Evolutionary conservation across 2,888 invertebrate species (phyloP).

Genomic region (Drosophila quinaria): DNA sequence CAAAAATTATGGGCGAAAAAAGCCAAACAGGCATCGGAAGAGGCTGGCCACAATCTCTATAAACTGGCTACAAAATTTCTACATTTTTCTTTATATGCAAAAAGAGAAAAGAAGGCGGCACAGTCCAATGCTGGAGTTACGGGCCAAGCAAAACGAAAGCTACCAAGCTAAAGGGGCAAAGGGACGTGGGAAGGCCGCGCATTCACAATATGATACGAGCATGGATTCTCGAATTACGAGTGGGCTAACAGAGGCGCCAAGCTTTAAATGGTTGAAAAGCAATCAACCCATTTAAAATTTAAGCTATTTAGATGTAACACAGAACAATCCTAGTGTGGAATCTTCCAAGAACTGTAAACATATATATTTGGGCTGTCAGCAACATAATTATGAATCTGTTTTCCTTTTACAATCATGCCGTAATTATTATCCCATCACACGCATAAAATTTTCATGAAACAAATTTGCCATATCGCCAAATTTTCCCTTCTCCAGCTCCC

Average conservation of each 20-base stretch:
- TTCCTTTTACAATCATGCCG: constrained; percentile 18
- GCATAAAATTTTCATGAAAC: constrained; percentile 30
- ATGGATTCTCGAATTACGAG: constrained; percentile 37
- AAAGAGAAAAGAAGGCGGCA: constrained; percentile 48
- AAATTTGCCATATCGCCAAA: constrained; percentile 51
- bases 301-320: constrained; percentile 37
- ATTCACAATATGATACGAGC: constrained; percentile 15
- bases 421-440: neutral
- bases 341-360: neutral
- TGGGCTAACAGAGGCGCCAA: constrained; percentile 41
- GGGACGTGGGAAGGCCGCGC: constrained; percentile 1
- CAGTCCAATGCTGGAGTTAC: constrained; percentile 33
- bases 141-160: constrained; percentile 8
- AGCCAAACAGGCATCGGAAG: constrained; percentile 65
- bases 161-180: neutral
- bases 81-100: constrained; percentile 56
- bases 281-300: constrained; percentile 19
- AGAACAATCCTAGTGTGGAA: neutral
- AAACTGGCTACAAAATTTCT: constrained; percentile 78
- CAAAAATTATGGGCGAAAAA: constrained; percentile 76
- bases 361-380: constrained; percentile 29
- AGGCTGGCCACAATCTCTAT: constrained; percentile 61
- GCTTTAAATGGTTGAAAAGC: constrained; percentile 3
- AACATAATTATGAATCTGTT: constrained; percentile 59
- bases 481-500: neutral